Conservation (phyloP, 2,888 invertebrate species). For the Rhyacophila evoluta region DNA sequence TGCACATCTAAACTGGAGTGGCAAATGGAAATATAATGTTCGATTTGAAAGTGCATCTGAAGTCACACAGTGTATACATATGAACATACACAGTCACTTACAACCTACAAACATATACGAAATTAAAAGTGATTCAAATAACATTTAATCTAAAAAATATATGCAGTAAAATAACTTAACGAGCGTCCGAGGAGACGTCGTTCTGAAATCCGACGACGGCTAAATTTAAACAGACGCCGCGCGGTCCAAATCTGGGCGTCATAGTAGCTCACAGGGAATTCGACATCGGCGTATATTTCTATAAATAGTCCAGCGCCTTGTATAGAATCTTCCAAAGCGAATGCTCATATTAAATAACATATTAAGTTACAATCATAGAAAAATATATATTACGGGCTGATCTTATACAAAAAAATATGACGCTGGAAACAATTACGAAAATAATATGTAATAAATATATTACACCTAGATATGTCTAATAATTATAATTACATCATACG, state of each 20-base stretch:
- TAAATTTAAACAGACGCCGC: conserved; percentile 51
- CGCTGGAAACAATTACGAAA: too few species aligned
- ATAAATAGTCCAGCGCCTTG: conserved; percentile 54
- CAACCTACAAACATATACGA: not conserved
- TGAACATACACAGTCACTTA: not conserved
- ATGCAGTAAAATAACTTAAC: not conserved
- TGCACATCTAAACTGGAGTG: not conserved
- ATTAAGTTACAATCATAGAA: conserved; percentile 40
- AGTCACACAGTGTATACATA: not conserved
- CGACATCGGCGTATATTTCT: conserved; percentile 32
- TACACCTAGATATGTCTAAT: too few species aligned
- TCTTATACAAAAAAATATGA: not conserved
- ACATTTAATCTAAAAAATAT: not conserved
- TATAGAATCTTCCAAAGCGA: conserved; percentile 49
- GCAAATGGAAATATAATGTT: not conserved
- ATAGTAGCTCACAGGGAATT: conserved; percentile 20
- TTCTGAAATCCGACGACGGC: conserved; percentile 41
- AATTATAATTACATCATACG: too few species aligned
- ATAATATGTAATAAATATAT: too few species aligned
- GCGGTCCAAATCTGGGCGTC: conserved; percentile 53
- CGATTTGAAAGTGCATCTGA: not conserved
- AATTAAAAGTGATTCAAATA: not conserved
- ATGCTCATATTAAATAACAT: conserved; percentile 50
- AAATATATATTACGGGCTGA: not conserved
- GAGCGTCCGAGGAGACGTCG: conserved; percentile 26